A percentile compares a stretch with the other conserved stretches of the same genome.
phyloP scores from a whole-genome alignment of 2,113 vertebrate genomes.

The Rhynchomys soricoides region DNA sequence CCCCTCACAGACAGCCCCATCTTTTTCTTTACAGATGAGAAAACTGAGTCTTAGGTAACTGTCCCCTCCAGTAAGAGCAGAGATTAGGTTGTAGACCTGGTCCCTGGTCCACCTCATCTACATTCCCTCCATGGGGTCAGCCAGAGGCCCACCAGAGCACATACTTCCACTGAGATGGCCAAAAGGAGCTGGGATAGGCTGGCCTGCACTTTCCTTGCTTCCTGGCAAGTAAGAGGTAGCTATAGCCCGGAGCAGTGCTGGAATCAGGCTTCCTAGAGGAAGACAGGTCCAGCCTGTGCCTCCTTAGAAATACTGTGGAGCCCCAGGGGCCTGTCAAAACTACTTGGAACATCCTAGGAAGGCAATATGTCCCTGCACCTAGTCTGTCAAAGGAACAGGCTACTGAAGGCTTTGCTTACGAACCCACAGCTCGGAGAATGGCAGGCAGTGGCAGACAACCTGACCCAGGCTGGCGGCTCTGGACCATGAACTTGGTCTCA shows the following conservation, averaged over 20 bases:
- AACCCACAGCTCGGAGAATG: not conserved
- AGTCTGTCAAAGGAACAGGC: not conserved
- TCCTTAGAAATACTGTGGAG: not conserved
- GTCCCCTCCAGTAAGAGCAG: not conserved
- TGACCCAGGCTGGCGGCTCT: not conserved
- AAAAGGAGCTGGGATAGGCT: not conserved
- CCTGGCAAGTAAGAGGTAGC: not conserved
- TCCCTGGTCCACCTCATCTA: not conserved
- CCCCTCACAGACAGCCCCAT: not conserved
- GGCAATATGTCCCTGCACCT: not conserved
- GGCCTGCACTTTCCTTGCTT: not conserved
- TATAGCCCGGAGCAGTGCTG: not conserved
- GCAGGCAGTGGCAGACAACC: not conserved
- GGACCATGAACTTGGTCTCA: not conserved
- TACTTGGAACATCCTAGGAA: not conserved
- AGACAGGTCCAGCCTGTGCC: not conserved
- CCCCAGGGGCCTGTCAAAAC: not conserved
- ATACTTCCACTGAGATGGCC: not conserved
- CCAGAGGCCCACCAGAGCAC: not conserved
- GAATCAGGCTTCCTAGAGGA: not conserved
- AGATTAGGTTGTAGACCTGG: not conserved
- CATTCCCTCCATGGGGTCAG: not conserved
- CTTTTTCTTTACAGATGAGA: not conserved
- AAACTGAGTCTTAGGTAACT: not conserved
- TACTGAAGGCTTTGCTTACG: not conserved